Conservation (phyloP, 2,113 vertebrate species). For the Gavialis gangeticus region DNA sequence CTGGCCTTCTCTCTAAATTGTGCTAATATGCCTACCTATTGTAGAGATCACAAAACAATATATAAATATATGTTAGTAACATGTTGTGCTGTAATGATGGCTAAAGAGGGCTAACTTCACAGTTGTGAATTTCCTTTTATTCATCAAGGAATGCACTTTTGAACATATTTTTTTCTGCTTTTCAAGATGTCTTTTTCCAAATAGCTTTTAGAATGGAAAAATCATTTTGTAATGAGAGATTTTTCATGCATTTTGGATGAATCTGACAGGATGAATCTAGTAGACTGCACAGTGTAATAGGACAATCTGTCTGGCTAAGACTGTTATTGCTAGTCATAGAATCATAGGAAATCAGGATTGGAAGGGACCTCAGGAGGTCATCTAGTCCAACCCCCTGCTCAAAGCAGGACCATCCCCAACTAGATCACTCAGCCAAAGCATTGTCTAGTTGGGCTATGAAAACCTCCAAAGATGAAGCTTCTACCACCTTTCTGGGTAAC, state of each 20-base stretch:
- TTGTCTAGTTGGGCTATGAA: too few relatives aligned
- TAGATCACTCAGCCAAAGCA: too few relatives aligned
- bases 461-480: too few relatives aligned
- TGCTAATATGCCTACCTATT: neutral
- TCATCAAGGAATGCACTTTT: neutral
- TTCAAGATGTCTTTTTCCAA: neutral
- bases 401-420: too few relatives aligned
- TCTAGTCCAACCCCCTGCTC: too few relatives aligned
- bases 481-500: too few relatives aligned
- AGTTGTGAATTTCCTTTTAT: slow-evolving; percentile 10
- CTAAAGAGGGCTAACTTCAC: neutral
- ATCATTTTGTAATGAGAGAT: neutral
- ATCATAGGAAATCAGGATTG: too few relatives aligned
- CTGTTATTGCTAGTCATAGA: too few relatives aligned
- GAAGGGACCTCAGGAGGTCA: too few relatives aligned
- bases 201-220: neutral
- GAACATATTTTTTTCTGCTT: neutral
- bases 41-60: slow-evolving; percentile 4
- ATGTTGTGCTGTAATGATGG: slow-evolving; percentile 9
- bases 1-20: neutral
- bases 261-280: neutral
- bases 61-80: neutral
- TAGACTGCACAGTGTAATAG: neutral
- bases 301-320: too few relatives aligned
- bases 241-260: neutral